phyloP scores from a whole-genome alignment of 1,140 invertebrate species.

The Papilio polytes region DNA sequence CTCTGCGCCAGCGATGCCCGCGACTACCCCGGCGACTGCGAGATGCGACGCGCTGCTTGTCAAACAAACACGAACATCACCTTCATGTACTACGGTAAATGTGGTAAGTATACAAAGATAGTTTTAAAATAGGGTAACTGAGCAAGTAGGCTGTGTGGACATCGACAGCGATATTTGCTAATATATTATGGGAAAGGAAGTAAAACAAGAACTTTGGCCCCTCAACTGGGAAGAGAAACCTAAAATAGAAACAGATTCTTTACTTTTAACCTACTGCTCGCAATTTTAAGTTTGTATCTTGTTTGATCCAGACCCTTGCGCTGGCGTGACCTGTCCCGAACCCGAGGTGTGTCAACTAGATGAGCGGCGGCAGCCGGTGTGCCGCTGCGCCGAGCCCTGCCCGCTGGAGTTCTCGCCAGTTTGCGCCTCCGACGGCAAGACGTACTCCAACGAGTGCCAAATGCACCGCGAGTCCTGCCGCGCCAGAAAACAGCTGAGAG shows the following conservation, averaged over 20 bases:
- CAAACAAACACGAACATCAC: slow-evolving; percentile 89
- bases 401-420: slow-evolving; percentile 92
- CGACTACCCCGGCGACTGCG: slow-evolving; percentile 92
- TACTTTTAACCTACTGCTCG: background rate
- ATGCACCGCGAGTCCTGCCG: slow-evolving; percentile 91
- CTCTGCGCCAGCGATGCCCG: slow-evolving; percentile 90
- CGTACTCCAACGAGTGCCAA: slow-evolving; percentile 94
- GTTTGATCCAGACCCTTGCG: slow-evolving; percentile 90
- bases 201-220: background rate
- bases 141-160: too few relatives aligned
- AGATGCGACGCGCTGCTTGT: slow-evolving; percentile 92
- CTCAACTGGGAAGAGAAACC: too few relatives aligned
- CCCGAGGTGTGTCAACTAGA: slow-evolving; percentile 94
- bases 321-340: slow-evolving; percentile 89
- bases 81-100: slow-evolving; percentile 95
- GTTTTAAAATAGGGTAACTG: background rate
- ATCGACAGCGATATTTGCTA: background rate
- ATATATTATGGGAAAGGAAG: background rate
- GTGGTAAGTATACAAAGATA: slow-evolving; percentile 87
- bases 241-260: too few relatives aligned
- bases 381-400: slow-evolving; percentile 92
- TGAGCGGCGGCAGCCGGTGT: slow-evolving; percentile 89
- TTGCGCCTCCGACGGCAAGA: slow-evolving; percentile 93
- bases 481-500: slow-evolving; percentile 88
- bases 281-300: background rate